A percentile compares a stretch with the other conserved stretches of the same genome.
These are phyloP conservation scores for Macropodus opercularis DNA, from an alignment of 2,797 vertebrate species.

Conservation along the genomic window DNA sequence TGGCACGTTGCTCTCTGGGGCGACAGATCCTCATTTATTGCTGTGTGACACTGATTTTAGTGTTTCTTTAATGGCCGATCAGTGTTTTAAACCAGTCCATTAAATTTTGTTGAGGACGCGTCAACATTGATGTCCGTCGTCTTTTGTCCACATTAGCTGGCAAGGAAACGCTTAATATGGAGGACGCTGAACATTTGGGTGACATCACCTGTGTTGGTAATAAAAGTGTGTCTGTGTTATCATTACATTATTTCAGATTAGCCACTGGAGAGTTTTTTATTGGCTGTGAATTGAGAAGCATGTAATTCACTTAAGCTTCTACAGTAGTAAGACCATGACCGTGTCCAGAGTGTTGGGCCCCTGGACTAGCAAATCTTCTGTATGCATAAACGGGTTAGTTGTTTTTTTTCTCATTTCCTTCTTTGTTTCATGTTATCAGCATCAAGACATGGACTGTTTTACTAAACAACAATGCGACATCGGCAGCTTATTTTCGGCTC, in stretches of 20 bases:
- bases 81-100: too few species aligned
- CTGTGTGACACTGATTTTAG: too few species aligned
- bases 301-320: neutral
- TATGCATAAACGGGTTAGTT: too few species aligned
- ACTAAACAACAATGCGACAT: neutral
- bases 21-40: too few species aligned
- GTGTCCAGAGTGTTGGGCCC: neutral
- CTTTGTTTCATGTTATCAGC: too few species aligned
- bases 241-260: neutral
- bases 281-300: neutral
- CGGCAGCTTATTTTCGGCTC: slow-evolving; percentile 2
- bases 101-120: neutral
- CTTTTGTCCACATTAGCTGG: neutral
- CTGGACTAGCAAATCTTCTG: too few species aligned
- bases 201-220: neutral
- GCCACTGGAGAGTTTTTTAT: neutral
- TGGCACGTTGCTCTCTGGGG: too few species aligned
- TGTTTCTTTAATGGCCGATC: too few species aligned
- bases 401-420: too few species aligned
- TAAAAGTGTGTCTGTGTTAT: neutral
- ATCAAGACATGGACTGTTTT: neutral
- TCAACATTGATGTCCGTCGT: neutral
- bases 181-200: neutral
- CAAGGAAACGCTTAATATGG: neutral
- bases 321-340: neutral